Percentiles rank a stretch among this genome's conserved stretches.
Evolutionary conservation across 2,888 invertebrate genomes (phyloP).

Genomic region (Polydrusus tereticollis): DNA sequence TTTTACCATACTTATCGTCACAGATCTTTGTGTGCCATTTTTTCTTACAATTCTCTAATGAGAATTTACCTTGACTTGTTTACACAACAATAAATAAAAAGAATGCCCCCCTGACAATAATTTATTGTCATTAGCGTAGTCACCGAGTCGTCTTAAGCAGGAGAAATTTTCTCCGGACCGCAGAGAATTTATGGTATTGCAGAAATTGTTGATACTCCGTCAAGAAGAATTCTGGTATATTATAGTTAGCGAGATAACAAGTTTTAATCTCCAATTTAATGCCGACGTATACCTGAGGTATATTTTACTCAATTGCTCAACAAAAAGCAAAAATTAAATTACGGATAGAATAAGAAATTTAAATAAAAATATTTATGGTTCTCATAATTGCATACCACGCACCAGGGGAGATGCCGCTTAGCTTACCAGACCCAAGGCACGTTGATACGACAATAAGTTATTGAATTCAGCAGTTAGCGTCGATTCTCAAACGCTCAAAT

Average conservation of each 20-base stretch:
- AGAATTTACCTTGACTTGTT: conserved; percentile 21
- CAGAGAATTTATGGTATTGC: conserved; percentile 43
- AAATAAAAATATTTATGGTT: too few relatives aligned
- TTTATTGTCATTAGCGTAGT: conserved; percentile 46
- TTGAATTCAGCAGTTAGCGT: too few relatives aligned
- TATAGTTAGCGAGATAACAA: conserved; percentile 37
- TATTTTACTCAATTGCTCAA: background rate
- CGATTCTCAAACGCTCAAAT: too few relatives aligned
- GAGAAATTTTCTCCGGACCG: conserved; percentile 45
- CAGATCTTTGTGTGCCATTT: background rate
- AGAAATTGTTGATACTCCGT: conserved; percentile 42
- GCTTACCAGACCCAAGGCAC: too few relatives aligned
- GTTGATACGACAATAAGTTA: too few relatives aligned
- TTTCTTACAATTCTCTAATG: background rate
- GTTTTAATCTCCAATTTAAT: conserved; percentile 30
- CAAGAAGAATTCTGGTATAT: conserved; percentile 33
- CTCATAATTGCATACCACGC: too few relatives aligned
- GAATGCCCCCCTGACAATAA: conserved; percentile 40
- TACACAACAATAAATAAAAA: conserved; percentile 40
- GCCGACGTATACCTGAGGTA: conserved; percentile 29
- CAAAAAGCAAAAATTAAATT: background rate
- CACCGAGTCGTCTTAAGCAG: conserved; percentile 42
- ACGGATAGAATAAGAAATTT: too few relatives aligned
- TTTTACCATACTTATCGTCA: background rate
- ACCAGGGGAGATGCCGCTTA: too few relatives aligned